Evolutionary conservation across 1,140 invertebrate genomes (phyloP).

Genomic region (Pogonomyrmex californicus): DNA sequence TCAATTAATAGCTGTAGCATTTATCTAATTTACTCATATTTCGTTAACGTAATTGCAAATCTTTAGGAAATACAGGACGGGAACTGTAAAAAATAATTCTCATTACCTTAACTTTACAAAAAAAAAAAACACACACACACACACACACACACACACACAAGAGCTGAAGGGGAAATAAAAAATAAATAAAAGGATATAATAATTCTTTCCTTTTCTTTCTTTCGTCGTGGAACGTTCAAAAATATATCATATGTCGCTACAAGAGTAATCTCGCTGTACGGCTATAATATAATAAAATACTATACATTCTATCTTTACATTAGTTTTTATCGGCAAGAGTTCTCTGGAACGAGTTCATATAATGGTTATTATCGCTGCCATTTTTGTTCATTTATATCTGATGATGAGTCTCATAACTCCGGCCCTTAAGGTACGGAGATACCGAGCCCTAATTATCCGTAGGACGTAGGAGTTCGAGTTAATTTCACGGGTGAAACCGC

Average conservation of each 20-base stretch:
- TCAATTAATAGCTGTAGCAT: background rate
- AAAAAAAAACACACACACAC: background rate
- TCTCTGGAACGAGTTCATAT: background rate
- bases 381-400: background rate
- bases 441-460: background rate
- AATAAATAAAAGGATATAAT: background rate
- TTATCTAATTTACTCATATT: background rate
- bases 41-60: background rate
- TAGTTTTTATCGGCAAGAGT: background rate
- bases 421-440: background rate
- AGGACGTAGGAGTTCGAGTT: constrained; percentile 8
- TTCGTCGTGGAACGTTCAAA: too few species aligned
- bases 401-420: background rate
- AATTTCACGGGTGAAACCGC: background rate
- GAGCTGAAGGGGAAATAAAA: background rate
- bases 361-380: background rate
- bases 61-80: background rate
- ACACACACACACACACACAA: background rate
- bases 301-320: background rate
- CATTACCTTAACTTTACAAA: background rate
- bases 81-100: background rate
- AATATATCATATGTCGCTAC: background rate
- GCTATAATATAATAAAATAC: background rate
- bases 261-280: background rate
- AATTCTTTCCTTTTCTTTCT: background rate